A percentile compares a stretch with the other conserved stretches of the same genome.
Evolutionary conservation across 2,113 vertebrate species (phyloP).

Genomic region (Chaetorhynchus papuensis): DNA sequence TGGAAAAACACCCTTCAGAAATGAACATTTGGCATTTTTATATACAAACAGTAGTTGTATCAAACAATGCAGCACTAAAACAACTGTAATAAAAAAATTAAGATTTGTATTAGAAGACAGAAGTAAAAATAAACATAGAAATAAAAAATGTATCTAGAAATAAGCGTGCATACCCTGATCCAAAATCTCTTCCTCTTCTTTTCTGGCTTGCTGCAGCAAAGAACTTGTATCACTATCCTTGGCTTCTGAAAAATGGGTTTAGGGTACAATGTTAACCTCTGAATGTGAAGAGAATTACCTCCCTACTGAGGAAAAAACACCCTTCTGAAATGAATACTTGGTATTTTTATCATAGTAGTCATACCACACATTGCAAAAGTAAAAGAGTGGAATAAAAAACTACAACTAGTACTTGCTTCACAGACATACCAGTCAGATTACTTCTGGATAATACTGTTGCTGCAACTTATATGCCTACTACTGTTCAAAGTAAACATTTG

Average conservation of each 20-base stretch:
- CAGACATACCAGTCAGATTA: not conserved
- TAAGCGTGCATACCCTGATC: constrained; percentile 80
- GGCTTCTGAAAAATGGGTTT: constrained; percentile 48
- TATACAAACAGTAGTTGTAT: not conserved
- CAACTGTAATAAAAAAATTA: not conserved
- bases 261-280: not conserved
- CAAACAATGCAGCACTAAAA: not conserved
- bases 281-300: not conserved
- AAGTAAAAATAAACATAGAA: not conserved
- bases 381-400: not conserved
- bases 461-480: not conserved
- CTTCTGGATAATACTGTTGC: not conserved
- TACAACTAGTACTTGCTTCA: not conserved
- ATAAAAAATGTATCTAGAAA: not conserved
- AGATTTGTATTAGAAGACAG: not conserved
- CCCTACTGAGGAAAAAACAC: not conserved
- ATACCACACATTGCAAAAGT: not conserved
- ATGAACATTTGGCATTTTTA: not conserved
- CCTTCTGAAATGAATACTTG: not conserved
- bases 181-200: constrained; percentile 74
- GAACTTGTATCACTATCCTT: constrained; percentile 68
- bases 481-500: not conserved
- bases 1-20: not conserved
- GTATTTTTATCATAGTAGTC: not conserved
- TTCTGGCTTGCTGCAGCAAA: constrained; percentile 64